A percentile compares a stretch with the other conserved stretches of the same genome.
phyloP scores from a whole-genome alignment of 2,797 vertebrate genomes.

The Smutsia gigantea region DNA sequence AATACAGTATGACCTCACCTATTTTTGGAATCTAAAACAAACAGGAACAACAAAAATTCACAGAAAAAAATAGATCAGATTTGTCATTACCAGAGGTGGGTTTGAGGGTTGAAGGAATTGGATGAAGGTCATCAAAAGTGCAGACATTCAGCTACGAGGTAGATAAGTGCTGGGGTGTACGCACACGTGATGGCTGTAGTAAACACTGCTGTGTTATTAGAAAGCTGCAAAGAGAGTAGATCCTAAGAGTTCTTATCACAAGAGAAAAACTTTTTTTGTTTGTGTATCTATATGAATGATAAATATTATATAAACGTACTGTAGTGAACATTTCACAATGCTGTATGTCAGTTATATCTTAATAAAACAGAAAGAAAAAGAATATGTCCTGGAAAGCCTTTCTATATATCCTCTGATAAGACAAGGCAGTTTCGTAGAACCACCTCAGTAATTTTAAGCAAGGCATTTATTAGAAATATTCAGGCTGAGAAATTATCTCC shows the following conservation, averaged over 20 bases:
- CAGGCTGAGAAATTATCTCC: neutral
- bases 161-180: neutral
- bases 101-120: rapidly evolving
- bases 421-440: constrained; percentile 21
- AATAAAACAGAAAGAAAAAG: neutral
- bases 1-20: neutral
- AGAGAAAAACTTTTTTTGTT: neutral
- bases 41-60: neutral
- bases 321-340: neutral
- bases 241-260: neutral
- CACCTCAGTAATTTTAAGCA: neutral
- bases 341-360: neutral
- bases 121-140: neutral
- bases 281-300: neutral
- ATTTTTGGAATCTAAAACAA: neutral
- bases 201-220: neutral
- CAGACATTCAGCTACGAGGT: neutral
- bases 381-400: neutral
- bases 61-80: neutral
- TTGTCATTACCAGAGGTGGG: neutral
- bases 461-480: neutral
- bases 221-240: neutral
- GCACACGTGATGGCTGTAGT: neutral
- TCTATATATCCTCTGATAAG: neutral
- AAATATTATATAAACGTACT: neutral